Conservation (phyloP, 2,888 invertebrate genomes). For the Pandemis corylana region DNA sequence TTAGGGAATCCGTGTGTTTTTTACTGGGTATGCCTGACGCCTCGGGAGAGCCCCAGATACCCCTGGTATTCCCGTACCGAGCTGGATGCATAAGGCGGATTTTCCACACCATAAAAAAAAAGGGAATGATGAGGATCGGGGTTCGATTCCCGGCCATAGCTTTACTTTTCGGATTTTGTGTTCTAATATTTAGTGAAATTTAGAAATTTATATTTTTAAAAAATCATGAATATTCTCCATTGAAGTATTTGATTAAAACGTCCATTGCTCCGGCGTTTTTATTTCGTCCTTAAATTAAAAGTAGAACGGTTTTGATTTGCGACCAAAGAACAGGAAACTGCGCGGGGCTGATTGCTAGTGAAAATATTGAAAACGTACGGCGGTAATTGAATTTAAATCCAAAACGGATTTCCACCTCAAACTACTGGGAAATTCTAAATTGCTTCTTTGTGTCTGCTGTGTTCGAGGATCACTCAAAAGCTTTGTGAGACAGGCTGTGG, state of each 20-base stretch:
- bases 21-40: too few species aligned
- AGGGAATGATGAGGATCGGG: too few species aligned
- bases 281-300: slow-evolving; percentile 9
- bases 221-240: not conserved
- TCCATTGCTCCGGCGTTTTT: slow-evolving; percentile 17
- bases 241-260: slow-evolving; percentile 32
- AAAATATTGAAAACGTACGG: slow-evolving; percentile 5
- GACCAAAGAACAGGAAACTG: slow-evolving; percentile 5
- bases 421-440: not conserved
- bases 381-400: not conserved
- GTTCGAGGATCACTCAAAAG: not conserved
- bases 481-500: too few species aligned
- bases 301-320: not conserved
- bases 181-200: too few species aligned
- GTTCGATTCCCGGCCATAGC: too few species aligned
- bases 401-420: slow-evolving; percentile 1
- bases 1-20: too few species aligned
- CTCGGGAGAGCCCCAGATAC: too few species aligned
- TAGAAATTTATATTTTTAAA: too few species aligned
- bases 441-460: not conserved
- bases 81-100: too few species aligned
- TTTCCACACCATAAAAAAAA: too few species aligned
- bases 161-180: too few species aligned
- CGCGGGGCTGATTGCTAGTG: not conserved
- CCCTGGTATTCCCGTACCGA: too few species aligned